Evolutionary conservation across 1,140 invertebrate genomes (phyloP).

Genomic region (silkworm (Bombyx mori)): ASM3026992v2 NC_085124.1:4349001-4349500

Average conservation of each 20-base stretch:
- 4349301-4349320: neutral
- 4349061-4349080: too few species aligned
- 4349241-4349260: too few species aligned
- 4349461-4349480: constrained; percentile 39
- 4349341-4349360: constrained; percentile 24
- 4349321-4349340: constrained; percentile 15
- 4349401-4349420: constrained; percentile 47
- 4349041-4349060: too few species aligned
- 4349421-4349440: constrained; percentile 56
- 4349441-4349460: constrained; percentile 36
- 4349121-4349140: neutral
- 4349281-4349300: neutral
- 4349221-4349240: too few species aligned
- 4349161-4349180: too few species aligned
- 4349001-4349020: too few species aligned
- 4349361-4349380: constrained; percentile 37
- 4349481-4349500: constrained; percentile 31
- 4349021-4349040: too few species aligned
- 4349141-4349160: too few species aligned
- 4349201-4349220: too few species aligned
- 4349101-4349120: too few species aligned
- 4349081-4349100: too few species aligned
- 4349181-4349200: too few species aligned
- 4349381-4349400: constrained; percentile 41
- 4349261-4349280: neutral